These are phyloP conservation scores for Tenebrosternarchus preto DNA, from an alignment of 2,113 vertebrate species.

Conservation along the genomic window DNA sequence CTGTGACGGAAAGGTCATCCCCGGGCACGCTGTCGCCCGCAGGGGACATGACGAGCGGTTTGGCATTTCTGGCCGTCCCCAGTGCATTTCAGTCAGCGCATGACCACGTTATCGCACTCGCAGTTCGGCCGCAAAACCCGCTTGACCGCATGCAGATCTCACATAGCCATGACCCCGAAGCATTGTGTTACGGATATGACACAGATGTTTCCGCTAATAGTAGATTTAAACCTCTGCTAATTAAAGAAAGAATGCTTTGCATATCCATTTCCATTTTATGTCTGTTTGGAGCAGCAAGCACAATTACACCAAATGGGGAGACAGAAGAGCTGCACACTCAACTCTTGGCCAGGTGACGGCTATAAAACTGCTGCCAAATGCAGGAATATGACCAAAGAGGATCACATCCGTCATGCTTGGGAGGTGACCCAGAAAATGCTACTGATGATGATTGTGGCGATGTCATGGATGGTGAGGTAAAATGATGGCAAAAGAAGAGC, in stretches of 20 bases:
- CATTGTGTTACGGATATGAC: not conserved
- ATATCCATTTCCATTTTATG: not conserved
- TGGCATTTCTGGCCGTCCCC: conserved; percentile 43
- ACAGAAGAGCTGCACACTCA: too few relatives aligned
- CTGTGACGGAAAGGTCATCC: conserved; percentile 71
- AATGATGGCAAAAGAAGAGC: not conserved
- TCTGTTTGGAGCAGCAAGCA: not conserved
- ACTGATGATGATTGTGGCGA: conserved; percentile 2
- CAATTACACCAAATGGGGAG: not conserved
- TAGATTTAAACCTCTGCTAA: conserved; percentile 20
- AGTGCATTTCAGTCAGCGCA: conserved; percentile 42
- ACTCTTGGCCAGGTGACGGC: not conserved
- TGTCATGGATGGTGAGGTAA: not conserved
- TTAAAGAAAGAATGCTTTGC: not conserved
- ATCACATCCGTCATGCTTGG: not conserved
- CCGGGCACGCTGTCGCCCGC: conserved; percentile 54
- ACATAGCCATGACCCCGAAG: too few relatives aligned
- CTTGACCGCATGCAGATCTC: too few relatives aligned
- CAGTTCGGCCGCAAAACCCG: not conserved
- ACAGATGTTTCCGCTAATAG: conserved; percentile 5
- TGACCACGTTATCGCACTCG: conserved; percentile 16
- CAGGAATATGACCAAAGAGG: not conserved
- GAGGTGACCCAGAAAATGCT: conserved; percentile 1
- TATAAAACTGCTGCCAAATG: not conserved
- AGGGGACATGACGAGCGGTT: conserved; percentile 51